Evolutionary conservation across 2,888 invertebrate species (phyloP), one percentile per base, ranked within the genome.

Genomic region (Phaonia tiefii): DNA sequence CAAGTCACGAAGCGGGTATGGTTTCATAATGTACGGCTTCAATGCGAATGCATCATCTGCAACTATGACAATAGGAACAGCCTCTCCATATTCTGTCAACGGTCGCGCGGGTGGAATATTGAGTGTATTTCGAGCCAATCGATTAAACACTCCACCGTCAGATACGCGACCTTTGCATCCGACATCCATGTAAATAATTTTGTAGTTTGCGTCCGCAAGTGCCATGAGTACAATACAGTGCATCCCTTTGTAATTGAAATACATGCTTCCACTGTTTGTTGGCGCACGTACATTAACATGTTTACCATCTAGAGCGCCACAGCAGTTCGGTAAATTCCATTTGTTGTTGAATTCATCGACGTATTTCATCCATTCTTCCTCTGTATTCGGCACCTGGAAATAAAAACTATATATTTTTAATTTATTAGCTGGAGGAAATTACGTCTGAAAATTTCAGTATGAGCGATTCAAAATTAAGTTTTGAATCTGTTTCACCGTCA

Each of bases 231-330:
- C 42, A 25, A 70, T 70, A 20, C 56, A 42, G n/a, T 70, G 44
- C 15, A n/a, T 51, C 56, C 75, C 75, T 75, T 79, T 75, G 39
- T 79, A 79, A 10, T 79, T 79, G 20, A 66, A 79, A 37, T 66
- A 79, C 46, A 54, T 49, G 54, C 75, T 75, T 66, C 75, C 79
- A 39, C 66, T 58, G 26, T 54, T 58, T 17, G 66, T 4, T 49
- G 79, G 79, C 17, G 75, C 79, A 37, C 22, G 63, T 54, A 79
- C 63, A 22, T 69, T 74, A 25, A 74, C 25, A 46, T 67, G 73
- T 51, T 79, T 74, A 4, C 70, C 74, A 44, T 74, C 79, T 49
- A 77, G 25, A 11, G 65, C 20, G n/a, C 65, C 73, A 37, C 73
- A 39, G 20, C 73, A 73, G 51, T 78, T 63, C 25, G 70, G 63